Evolutionary conservation across 2,888 invertebrate species (phyloP).

Genomic region (Copidosoma aretas): DNA sequence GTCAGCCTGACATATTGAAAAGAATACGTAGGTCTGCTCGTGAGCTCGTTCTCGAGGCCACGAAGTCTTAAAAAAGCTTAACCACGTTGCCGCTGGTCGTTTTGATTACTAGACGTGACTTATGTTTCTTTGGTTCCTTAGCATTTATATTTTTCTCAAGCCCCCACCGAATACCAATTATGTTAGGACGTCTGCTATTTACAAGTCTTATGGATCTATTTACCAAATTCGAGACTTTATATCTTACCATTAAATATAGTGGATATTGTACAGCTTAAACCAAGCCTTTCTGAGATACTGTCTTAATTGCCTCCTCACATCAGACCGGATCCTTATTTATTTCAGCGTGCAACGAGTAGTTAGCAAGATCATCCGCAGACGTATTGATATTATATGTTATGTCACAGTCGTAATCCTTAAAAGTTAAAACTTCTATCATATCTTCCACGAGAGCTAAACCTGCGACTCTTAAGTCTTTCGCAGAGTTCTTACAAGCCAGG

Average conservation of each 20-base stretch:
- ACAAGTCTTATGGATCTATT: background rate
- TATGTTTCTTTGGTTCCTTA: background rate
- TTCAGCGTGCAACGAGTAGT: background rate
- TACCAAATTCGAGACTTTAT: background rate
- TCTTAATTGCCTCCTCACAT: background rate
- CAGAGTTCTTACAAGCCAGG: background rate
- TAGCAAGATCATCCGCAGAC: background rate
- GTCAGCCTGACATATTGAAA: too few species aligned
- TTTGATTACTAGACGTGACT: background rate
- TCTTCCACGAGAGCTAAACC: background rate
- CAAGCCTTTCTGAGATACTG: background rate
- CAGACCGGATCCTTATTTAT: background rate
- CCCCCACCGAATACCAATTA: background rate
- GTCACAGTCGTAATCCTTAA: background rate
- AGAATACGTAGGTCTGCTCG: too few species aligned
- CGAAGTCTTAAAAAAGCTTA: too few species aligned
- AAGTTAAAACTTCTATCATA: background rate
- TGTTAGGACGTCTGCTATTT: too few species aligned
- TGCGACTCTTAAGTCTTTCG: background rate
- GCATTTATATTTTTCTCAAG: background rate
- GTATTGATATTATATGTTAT: background rate
- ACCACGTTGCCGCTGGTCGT: too few species aligned
- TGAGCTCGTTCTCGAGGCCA: too few species aligned
- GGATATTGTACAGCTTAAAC: conserved; percentile 47
- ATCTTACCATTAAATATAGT: background rate